These are phyloP conservation scores for Aculops lycopersici DNA, from an alignment of 1,140 invertebrate species.

Conservation along the genomic window DNA sequence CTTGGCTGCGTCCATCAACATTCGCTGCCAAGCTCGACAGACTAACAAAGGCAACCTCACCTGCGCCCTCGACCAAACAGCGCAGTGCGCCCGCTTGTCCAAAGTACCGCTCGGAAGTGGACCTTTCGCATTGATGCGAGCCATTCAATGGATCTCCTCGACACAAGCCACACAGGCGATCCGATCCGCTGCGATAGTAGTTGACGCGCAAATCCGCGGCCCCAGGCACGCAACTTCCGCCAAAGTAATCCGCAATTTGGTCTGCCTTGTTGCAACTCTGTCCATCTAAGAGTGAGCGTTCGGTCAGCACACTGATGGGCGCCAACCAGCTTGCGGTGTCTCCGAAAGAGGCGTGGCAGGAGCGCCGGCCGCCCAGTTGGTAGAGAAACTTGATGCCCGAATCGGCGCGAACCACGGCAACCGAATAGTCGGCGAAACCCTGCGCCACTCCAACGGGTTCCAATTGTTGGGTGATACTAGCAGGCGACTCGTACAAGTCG, in stretches of 20 bases:
- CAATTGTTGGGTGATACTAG: slow-evolving; percentile 7
- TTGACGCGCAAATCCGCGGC: slow-evolving; percentile 10
- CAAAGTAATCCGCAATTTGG: slow-evolving; percentile 24
- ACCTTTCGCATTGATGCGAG: slow-evolving; percentile 6
- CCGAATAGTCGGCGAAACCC: slow-evolving; percentile 20
- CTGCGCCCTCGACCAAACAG: slow-evolving; percentile 8
- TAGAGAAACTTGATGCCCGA: slow-evolving; percentile 22
- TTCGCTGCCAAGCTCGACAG: slow-evolving; percentile 6
- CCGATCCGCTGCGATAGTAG: slow-evolving; percentile 5
- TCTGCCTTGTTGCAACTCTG: slow-evolving; percentile 21
- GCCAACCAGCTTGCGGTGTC: slow-evolving; percentile 18
- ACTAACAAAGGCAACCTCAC: slow-evolving; percentile 7
- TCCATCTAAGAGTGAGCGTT: slow-evolving; percentile 16
- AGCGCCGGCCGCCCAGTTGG: slow-evolving; percentile 28
- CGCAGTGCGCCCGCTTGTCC: slow-evolving; percentile 6
- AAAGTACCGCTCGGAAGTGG: slow-evolving; percentile 1
- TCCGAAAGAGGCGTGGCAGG: slow-evolving; percentile 22
- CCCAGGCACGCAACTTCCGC: slow-evolving; percentile 10
- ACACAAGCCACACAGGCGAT: slow-evolving; percentile 9
- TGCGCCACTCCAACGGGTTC: slow-evolving; percentile 25
- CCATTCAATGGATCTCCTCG: slow-evolving; percentile 8
- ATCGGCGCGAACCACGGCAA: slow-evolving; percentile 24
- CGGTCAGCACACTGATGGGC: slow-evolving; percentile 18
- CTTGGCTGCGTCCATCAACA: not conserved
- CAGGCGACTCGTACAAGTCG: slow-evolving; percentile 30